Base-by-base conservation (phyloP, 2,888 invertebrate genomes). In the Patella caerulea region DNA sequence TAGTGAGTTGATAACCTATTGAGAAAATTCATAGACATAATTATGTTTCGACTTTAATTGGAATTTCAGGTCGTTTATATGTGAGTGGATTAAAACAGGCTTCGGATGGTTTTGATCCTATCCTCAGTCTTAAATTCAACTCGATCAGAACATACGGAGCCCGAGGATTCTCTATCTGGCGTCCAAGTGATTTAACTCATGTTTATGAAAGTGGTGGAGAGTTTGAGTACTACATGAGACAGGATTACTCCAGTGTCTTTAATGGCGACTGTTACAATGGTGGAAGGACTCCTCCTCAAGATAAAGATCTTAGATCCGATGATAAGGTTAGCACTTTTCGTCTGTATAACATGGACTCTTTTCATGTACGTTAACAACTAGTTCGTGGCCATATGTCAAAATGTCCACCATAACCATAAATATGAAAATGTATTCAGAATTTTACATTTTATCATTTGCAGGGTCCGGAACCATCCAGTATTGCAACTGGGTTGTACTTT, bases 191-290 rank as follows among this genome's bases (percentile, higher is more conserved):
- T 29, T n/a, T 73, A 11, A 24, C 24, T 19, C 73, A 55, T 12
- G 29, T 53, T 24, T 73, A 73, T 53, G 52, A 73, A 52, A 73
- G 73, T 53, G 73, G 73, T 53, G 34, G 52, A 17, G 73, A 73
- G n/a, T 17, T 73, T 54, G 73, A 73, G 34, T 71, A 71, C 52
- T 29, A 71, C 24, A 52, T 52, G 45, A 52, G n/a, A 34, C 17
- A 52, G n/a, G n/a, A 17, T 17, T 71, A 71, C 15, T 34, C 45
- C 72, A 71, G 52, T 52, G n/a, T 71, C 19, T 71, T 71, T 5
- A 71, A 71, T n/a, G 72, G 45, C 34, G 72, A 71, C 34, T n/a
- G 19, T n/a, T 5, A n/a, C 14, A 29, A 11, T 52, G 45, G 17
- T 45, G 34, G 17, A 4, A 34, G 34, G 17, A n/a, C 34, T 11